Base-by-base conservation (phyloP, 1,140 invertebrate genomes). In the Panagrolaimus sp. region DNA sequence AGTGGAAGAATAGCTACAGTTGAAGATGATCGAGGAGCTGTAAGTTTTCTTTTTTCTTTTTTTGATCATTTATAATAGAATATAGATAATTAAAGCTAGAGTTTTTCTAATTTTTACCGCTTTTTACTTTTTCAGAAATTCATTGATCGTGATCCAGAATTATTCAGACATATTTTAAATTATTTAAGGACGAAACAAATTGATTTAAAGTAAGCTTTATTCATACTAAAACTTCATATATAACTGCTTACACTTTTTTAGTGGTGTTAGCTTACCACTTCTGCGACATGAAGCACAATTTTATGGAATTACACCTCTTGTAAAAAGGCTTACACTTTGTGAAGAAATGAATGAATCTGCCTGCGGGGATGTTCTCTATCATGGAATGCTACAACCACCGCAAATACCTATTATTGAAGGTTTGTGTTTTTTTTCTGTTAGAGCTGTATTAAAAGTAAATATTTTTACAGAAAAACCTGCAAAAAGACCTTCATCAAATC, bases 341-440 rank as follows among this genome's bases (percentile, higher is more conserved):
- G 92, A 96, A 86, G 94, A 98, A 85, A 87, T 97, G 70, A 90
- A 91, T 68, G 90, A 93, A 80, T 93, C 92, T 6, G 91, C 91
- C 1, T 97, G 94, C 86, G 95, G 95, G 21, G 92, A 96, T 89
- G 91, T 98, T n/a, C 85, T 97, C 5, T 98, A 96, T 84, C 95
- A 96, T 87, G 93, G 92, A 52, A 93, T 91, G 84, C 86, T 97
- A 65, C 89, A 91, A 75, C 90, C 93, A 68, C 93, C 94, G 1
- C 24, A 43, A 9, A 28, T 72, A 10, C 73, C 75, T 5, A 21
- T 55, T 48, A 47, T 47, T 28, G 63, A 58, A 28, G 32, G 32
- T 38, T 38, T 38, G 8, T 28, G 43, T 62, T 24, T 28, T 32
- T 46, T 4, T 38, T 4, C 32, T 38, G 2, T 38, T n/a, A n/a